Percentiles rank a stretch among this genome's conserved stretches.
These are phyloP conservation scores for Asobara japonica DNA, from an alignment of 1,140 invertebrate genomes.

Conservation along the genomic window DNA sequence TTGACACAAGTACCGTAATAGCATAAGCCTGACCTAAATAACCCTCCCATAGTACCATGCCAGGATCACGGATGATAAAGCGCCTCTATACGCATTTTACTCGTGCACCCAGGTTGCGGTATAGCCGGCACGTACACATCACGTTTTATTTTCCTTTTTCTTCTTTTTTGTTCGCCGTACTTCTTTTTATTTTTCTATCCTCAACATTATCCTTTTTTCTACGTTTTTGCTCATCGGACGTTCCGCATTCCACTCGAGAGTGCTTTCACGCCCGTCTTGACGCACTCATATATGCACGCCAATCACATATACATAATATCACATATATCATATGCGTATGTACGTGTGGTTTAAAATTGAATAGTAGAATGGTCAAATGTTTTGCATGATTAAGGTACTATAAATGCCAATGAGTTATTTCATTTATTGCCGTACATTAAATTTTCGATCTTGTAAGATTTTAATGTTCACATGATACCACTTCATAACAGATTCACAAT, in stretches of 20 bases:
- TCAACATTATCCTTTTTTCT: conserved; percentile 11
- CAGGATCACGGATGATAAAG: conserved; percentile 31
- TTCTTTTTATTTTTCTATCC: background rate
- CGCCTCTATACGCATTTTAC: conserved; percentile 25
- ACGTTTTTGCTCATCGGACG: conserved; percentile 28
- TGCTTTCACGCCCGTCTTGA: conserved; percentile 31
- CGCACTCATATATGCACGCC: background rate
- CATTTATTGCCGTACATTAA: background rate
- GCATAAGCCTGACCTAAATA: conserved; percentile 31
- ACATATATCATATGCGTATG: background rate
- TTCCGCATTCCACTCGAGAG: conserved; percentile 31
- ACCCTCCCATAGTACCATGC: conserved; percentile 15
- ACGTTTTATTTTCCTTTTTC: background rate
- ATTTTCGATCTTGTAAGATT: background rate
- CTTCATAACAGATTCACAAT: background rate
- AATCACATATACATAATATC: background rate
- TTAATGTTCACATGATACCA: background rate
- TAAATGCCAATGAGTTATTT: background rate
- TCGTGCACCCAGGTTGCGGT: background rate
- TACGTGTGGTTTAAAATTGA: background rate
- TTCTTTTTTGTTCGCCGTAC: background rate
- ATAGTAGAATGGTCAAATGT: background rate
- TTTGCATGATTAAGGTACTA: background rate
- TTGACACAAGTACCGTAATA: conserved; percentile 36
- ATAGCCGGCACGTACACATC: conserved; percentile 6